Conservation (phyloP, 2,888 invertebrate species). For the Pecten maximus region DNA sequence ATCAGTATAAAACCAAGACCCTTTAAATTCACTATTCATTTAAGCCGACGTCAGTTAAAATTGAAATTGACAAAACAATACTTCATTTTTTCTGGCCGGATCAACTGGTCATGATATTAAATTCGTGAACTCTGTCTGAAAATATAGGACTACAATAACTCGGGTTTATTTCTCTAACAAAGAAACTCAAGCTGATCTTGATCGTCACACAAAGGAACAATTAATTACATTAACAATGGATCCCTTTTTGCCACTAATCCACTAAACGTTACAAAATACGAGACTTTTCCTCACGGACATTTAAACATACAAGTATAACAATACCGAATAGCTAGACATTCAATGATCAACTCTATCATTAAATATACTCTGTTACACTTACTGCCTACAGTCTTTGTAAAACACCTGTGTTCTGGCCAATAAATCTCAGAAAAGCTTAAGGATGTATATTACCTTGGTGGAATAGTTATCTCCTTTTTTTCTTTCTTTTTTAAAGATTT, state of each 20-base stretch:
- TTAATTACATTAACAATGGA: neutral
- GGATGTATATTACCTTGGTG: neutral
- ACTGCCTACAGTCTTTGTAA: neutral
- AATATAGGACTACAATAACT: neutral
- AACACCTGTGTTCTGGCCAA: neutral
- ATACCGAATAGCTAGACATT: neutral
- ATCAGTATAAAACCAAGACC: neutral
- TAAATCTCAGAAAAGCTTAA: neutral
- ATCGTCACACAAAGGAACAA: neutral
- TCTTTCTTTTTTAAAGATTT: too few species aligned
- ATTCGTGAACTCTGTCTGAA: neutral
- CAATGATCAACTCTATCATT: neutral
- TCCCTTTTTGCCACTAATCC: neutral
- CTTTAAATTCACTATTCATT: neutral
- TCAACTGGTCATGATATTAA: neutral
- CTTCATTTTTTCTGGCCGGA: neutral
- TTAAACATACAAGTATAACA: neutral
- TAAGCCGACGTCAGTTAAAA: neutral
- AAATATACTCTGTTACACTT: neutral
- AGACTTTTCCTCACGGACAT: constrained; percentile 1
- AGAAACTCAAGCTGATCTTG: neutral
- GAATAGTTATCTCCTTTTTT: too few species aligned
- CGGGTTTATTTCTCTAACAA: neutral
- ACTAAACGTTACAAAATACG: neutral
- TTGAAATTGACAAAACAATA: neutral